A percentile compares a stretch with the other conserved stretches of the same genome.
These are phyloP conservation scores for Hippocampus comes DNA, from an alignment of 2,113 vertebrate genomes.

Conservation along the genomic window DNA sequence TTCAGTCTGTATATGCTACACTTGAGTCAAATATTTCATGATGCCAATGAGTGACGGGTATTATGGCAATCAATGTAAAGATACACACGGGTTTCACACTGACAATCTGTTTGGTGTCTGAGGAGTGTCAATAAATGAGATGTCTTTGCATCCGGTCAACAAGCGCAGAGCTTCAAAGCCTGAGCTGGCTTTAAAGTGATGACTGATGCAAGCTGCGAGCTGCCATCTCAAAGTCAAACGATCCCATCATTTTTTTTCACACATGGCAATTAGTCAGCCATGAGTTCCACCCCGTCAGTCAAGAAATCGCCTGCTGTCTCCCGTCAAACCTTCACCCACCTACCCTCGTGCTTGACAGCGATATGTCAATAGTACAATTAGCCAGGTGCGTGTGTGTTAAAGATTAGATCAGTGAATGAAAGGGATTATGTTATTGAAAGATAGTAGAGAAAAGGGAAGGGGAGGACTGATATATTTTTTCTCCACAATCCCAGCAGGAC, in stretches of 20 bases:
- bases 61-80: no score
- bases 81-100: no score
- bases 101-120: no score
- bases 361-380: constrained; percentile 27
- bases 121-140: no score
- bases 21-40: no score
- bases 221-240: constrained; percentile 63
- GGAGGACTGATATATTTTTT: constrained; percentile 18
- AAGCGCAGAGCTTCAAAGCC: neutral
- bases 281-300: constrained; percentile 52
- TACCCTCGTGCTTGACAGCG: constrained; percentile 9
- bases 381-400: constrained; percentile 39
- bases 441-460: constrained; percentile 8
- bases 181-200: neutral
- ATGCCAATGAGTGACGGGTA: no score
- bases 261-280: constrained; percentile 51
- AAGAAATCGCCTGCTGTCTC: constrained; percentile 48
- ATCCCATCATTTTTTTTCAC: constrained; percentile 44
- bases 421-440: constrained; percentile 45
- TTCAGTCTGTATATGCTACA: no score
- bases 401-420: constrained; percentile 36
- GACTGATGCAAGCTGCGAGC: constrained; percentile 42
- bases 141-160: no score
- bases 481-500: constrained; percentile 1
- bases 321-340: constrained; percentile 50